Evolutionary conservation across 2,888 invertebrate genomes (phyloP), one percentile per base, ranked within the genome.

Genomic region (Globia sparganii): DNA sequence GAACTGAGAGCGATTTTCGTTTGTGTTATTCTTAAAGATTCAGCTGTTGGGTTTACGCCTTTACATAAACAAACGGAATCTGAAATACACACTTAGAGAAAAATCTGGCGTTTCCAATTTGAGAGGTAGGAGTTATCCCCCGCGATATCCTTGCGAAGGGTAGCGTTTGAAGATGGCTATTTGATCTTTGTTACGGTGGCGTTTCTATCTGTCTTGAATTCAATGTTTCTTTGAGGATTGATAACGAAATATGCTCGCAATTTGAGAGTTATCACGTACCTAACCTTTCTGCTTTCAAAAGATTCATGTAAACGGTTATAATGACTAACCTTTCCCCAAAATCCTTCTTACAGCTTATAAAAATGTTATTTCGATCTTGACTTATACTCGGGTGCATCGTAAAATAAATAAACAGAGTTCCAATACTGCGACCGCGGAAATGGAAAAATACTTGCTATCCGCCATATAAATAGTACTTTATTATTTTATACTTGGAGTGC

Each of bases 21-120:
- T 76, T 78, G 65, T 78, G 72, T 81, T 77, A 77, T 83, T 87
- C 69, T 75, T 76, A 75, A 77, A 75, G 72, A 78, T 84, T 86
- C 72, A 78, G 70, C 68, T 61, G 56, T 74, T 70, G 67, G 64
- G 72, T 70, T 75, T 67, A 70, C 70, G 80, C 70, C 72, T 75
- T 77, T 77, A 73, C 64, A 86, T 84, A 84, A 86, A 84, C 73
- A 84, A 84, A 76, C 74, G 72, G 66, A 76, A 70, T 80, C 80
- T 77, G 85, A 86, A 90, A 89, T 87, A 86, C 83, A 87, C 85
- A 87, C 85, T 90, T 86, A 85, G 80, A 88, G 87, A 89, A 88
- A 91, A 91, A 90, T 91, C 89, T 78, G 88, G 84, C 86, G 88
- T 86, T 88, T 88, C 86, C 90, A 89, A 90, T 91, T 91, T 90